Conservation (phyloP, 2,797 vertebrate species). For the Synaphobranchus kaupii region DNA sequence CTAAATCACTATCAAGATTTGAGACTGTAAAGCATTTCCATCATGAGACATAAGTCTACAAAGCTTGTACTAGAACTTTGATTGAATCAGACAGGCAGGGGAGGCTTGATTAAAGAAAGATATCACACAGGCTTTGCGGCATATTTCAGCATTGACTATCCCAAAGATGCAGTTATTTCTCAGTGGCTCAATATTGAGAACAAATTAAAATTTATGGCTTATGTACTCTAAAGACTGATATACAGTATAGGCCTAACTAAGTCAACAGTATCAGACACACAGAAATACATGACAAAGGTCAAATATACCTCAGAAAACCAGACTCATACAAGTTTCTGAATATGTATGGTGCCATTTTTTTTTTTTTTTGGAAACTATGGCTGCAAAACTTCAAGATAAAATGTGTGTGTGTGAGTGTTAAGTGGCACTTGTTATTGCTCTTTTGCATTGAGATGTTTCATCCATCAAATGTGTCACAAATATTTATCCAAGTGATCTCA, state of each 20-base stretch:
- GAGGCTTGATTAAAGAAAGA: background rate
- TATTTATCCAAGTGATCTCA: background rate
- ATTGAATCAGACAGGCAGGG: background rate
- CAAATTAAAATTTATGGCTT: background rate
- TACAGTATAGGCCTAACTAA: background rate
- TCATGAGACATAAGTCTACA: conserved; percentile 15
- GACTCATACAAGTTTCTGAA: too few relatives aligned
- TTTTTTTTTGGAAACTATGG: background rate
- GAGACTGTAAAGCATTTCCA: conserved; percentile 1
- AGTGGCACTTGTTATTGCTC: background rate
- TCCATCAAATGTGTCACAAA: background rate
- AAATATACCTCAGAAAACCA: background rate
- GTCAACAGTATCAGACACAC: background rate
- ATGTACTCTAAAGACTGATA: background rate
- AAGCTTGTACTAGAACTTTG: conserved; percentile 22
- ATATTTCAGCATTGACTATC: background rate
- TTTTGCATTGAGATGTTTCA: background rate
- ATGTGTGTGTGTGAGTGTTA: background rate
- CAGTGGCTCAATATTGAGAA: background rate
- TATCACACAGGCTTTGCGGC: background rate
- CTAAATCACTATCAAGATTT: background rate
- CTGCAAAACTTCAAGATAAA: background rate
- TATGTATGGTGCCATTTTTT: too few relatives aligned
- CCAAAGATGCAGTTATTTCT: background rate
- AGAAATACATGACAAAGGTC: background rate